A percentile compares a stretch with the other conserved stretches of the same genome.
Evolutionary conservation across 2,888 invertebrate species (phyloP).

Genomic region (Tipula helvola): DNA sequence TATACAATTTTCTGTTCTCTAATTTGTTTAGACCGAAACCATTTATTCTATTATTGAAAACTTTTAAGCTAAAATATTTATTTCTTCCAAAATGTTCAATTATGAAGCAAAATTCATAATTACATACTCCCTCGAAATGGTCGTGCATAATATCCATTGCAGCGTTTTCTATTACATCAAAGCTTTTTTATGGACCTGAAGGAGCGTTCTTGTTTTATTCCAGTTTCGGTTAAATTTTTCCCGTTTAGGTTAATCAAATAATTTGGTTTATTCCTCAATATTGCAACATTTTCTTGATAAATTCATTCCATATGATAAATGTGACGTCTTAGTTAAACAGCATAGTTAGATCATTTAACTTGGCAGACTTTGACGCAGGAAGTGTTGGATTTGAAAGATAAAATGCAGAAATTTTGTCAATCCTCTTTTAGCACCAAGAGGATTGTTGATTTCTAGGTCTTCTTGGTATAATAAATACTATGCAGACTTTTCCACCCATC

Average conservation of each 20-base stretch:
- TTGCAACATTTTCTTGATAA: too few relatives aligned
- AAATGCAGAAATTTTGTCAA: neutral
- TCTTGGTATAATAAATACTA: neutral
- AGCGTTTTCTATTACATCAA: slow-evolving; percentile 17
- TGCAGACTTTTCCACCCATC: neutral
- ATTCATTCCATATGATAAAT: neutral
- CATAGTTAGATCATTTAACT: neutral
- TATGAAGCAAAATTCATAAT: slow-evolving; percentile 14
- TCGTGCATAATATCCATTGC: slow-evolving; percentile 19
- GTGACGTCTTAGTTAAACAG: neutral
- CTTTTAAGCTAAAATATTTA: slow-evolving; percentile 12
- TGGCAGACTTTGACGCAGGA: neutral
- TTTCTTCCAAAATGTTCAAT: slow-evolving; percentile 14
- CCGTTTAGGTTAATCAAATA: slow-evolving; percentile 12
- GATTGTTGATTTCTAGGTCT: neutral
- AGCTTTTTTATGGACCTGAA: slow-evolving; percentile 15
- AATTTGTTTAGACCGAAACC: slow-evolving; percentile 4
- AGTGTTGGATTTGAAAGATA: neutral
- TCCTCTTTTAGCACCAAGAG: neutral
- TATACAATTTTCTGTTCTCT: slow-evolving; percentile 8
- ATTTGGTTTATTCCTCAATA: too few relatives aligned
- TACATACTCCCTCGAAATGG: slow-evolving; percentile 5
- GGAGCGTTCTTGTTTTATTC: slow-evolving; percentile 16
- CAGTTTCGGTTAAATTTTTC: slow-evolving; percentile 14
- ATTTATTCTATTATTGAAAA: slow-evolving; percentile 11